These are phyloP conservation scores for Rhinogobio ventralis DNA, from an alignment of 2,797 vertebrate species.

Conservation along the genomic window DNA sequence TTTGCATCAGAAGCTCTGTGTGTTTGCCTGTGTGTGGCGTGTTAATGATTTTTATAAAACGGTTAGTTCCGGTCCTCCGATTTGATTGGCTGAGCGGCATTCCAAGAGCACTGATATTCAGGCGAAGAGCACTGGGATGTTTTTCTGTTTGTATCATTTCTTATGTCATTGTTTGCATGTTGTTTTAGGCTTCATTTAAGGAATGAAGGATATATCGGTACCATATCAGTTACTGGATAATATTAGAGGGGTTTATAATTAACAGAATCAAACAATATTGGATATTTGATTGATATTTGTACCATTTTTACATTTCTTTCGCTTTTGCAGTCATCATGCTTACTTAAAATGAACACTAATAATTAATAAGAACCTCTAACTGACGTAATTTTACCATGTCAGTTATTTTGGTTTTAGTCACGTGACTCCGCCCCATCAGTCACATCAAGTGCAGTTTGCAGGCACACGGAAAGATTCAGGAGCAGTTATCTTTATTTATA, in stretches of 20 bases:
- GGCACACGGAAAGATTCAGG: no score
- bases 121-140: background rate
- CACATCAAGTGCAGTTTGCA: no score
- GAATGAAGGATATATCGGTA: background rate
- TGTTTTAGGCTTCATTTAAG: background rate
- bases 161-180: background rate
- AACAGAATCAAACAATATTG: background rate
- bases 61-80: background rate
- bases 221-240: background rate
- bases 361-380: no score
- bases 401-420: no score
- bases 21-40: conserved; percentile 32
- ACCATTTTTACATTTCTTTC: background rate
- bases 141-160: background rate
- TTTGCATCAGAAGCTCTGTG: conserved; percentile 15
- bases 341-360: background rate
- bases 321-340: background rate
- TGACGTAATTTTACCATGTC: no score
- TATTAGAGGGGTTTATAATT: background rate
- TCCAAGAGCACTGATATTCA: background rate
- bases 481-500: no score
- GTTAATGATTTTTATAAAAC: conserved; percentile 2
- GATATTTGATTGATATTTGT: background rate
- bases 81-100: conserved; percentile 1
- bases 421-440: no score